Base-by-base conservation (phyloP, 2,797 vertebrate genomes). In the Oophaga sylvatica region DNA sequence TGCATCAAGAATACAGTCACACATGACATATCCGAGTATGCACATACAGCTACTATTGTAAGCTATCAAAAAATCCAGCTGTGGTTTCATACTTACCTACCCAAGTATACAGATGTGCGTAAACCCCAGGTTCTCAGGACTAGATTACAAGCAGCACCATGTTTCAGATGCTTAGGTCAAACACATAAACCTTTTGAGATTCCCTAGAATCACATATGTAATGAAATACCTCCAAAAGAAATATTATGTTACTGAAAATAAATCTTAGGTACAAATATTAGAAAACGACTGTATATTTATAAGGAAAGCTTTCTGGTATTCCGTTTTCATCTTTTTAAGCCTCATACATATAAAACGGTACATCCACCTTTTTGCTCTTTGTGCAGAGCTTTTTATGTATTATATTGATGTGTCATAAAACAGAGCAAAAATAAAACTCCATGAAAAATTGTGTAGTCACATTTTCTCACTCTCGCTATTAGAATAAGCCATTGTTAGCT, bases 401-500 rank as follows among this genome's bases (percentile, higher is more conserved):
- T 83, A 73, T 71, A 83, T 83, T 35, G 6, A 83, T 73, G 56
- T 83, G 82, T 67, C 17, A 48, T 77, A 67, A 77, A 77, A 75
- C 10, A 77, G 26, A 56, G 41, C 41, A 65, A 76, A 78, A 77
- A 78, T 85, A 85, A 45, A 77, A 29, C 83, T 82, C 35, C 26
- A 41, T 82, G 57, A 88, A 84, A 82, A 88, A 84, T 73, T 56
- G 87, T 20, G 12, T 68, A 84, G 82, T 80, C 56, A 84, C 63
- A 71, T 88, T 80, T 79, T 85, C 77, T 85, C 63, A 35, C 71
- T 81, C 56, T 62, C 35, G 56, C 45, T 62, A 56, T 80, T 85
- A 88, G 67, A 88, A 85, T 88, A 85, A 85, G 60, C 83, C 87
- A 77, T 85, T 85, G 83, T 81, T 88, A 63, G 87, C 83, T 85